phyloP scores from a whole-genome alignment of 2,888 invertebrate species.

The Cryptus viduatorius region DNA sequence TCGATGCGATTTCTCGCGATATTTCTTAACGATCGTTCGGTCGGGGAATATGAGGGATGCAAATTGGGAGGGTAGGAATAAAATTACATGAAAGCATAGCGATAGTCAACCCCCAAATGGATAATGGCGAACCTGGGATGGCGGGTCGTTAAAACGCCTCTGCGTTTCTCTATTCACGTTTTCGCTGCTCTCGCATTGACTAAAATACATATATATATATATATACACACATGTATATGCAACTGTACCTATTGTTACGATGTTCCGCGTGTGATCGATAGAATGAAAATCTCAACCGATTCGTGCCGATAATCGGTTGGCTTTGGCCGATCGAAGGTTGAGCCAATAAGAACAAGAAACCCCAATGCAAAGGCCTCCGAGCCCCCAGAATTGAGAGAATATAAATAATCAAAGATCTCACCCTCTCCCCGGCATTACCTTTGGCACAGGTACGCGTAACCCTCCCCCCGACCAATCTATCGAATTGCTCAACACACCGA shows the following conservation, averaged over 20 bases:
- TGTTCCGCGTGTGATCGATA: conserved; percentile 66
- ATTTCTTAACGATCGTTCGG: conserved; percentile 53
- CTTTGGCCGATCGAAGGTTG: conserved; percentile 57
- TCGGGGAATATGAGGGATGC: conserved; percentile 47
- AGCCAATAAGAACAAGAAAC: conserved; percentile 52
- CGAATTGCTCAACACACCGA: conserved; percentile 28
- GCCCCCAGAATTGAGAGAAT: conserved; percentile 52
- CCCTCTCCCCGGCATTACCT: conserved; percentile 52
- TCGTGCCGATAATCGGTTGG: conserved; percentile 71
- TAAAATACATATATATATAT: no score
- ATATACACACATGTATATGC: conserved; percentile 9
- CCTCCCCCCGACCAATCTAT: conserved; percentile 58
- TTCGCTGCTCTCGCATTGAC: conserved; percentile 38
- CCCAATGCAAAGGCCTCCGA: neutral
- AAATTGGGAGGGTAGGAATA: conserved; percentile 61
- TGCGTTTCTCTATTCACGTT: conserved; percentile 64
- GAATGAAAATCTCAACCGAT: conserved; percentile 70
- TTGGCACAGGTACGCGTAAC: conserved; percentile 59
- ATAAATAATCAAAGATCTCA: conserved; percentile 71
- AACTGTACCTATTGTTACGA: conserved; percentile 48
- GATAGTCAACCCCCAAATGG: conserved; percentile 30
- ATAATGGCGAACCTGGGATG: conserved; percentile 50
- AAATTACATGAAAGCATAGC: conserved; percentile 61
- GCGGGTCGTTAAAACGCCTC: conserved; percentile 71
- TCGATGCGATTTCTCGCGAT: conserved; percentile 50